Conservation (phyloP, 2,797 vertebrate species). For the Alca torda region DNA sequence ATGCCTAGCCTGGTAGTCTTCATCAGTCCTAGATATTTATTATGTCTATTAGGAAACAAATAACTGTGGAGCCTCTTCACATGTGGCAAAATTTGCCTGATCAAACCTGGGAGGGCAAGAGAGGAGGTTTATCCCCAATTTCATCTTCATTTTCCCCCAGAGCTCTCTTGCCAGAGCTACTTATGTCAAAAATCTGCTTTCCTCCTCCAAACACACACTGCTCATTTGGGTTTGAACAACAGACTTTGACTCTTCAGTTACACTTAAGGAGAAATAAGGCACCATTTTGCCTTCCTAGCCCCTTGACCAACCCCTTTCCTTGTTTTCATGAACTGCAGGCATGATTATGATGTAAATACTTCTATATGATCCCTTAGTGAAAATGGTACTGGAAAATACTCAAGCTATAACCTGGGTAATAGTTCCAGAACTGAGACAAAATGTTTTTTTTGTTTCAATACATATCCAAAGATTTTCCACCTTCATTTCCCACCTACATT, state of each 20-base stretch:
- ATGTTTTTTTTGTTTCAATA: neutral
- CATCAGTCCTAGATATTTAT: neutral
- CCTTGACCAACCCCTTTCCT: neutral
- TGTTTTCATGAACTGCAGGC: neutral
- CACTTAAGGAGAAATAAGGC: neutral
- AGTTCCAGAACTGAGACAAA: neutral
- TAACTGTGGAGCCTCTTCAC: neutral
- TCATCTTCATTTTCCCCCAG: rapidly evolving
- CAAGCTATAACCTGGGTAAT: neutral
- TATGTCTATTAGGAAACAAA: neutral
- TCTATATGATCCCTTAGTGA: neutral
- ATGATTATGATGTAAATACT: neutral
- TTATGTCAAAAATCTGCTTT: neutral
- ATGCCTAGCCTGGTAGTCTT: neutral
- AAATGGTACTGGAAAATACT: neutral
- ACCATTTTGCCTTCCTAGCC: neutral
- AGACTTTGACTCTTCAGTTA: neutral
- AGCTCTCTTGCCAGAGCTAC: neutral
- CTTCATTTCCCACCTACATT: neutral
- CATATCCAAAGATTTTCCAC: neutral
- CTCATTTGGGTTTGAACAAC: neutral
- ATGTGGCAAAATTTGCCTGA: neutral
- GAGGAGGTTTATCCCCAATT: neutral
- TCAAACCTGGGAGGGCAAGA: neutral
- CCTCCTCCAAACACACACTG: neutral